Base-by-base conservation (phyloP, 2,113 vertebrate species). In the Pardalotus punctatus region DNA sequence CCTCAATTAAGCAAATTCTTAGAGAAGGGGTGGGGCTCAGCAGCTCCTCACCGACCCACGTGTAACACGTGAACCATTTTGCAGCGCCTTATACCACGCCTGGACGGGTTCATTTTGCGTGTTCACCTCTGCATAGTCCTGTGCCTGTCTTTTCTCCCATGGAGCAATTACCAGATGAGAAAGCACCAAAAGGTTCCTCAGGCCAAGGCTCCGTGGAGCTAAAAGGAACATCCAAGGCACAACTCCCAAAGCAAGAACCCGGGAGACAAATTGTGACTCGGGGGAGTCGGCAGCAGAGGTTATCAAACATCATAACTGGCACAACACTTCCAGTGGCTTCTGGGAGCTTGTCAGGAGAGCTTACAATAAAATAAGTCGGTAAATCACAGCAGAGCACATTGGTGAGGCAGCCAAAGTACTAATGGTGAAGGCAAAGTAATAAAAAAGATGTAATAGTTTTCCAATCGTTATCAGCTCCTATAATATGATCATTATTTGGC, bases 21-120 rank as follows among this genome's bases (percentile, higher is more conserved):
- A 42, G 14, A 12, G n/a, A 72, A 73, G 53, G 3, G 3, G 3
- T 14, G 31, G 53, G 40, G 23, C 27, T 27, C 0, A 0, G 43
- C 38, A 67, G 42, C 40, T 31, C 11, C 48, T 61, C 40, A 36
- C 9, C 72, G 72, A 11, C 45, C 27, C 6, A 8, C 9, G 0
- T 8, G 16, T 8, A 7, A 54, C 36, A 38, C 0, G 0, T 2
- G 24, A 43, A 25, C 42, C 10, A 6, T 51, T 53, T 36, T 17
- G 45, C 64, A 61, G 27, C 11, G n/a, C 18, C 12, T 72, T n/a
- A 14, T 5, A 18, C 27, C 4, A 5, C 2, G 0, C 3, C 5
- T 0, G 48, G 40, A 9, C 24, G 18, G 25, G n/a, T 12, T 43
- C 2, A 28, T 31, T 83, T 83, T 28, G 12, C 14, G 72, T n/a